These are phyloP conservation scores for Odontamblyopus rebecca DNA, from an alignment of 2,797 vertebrate species.

Conservation along the genomic window DNA sequence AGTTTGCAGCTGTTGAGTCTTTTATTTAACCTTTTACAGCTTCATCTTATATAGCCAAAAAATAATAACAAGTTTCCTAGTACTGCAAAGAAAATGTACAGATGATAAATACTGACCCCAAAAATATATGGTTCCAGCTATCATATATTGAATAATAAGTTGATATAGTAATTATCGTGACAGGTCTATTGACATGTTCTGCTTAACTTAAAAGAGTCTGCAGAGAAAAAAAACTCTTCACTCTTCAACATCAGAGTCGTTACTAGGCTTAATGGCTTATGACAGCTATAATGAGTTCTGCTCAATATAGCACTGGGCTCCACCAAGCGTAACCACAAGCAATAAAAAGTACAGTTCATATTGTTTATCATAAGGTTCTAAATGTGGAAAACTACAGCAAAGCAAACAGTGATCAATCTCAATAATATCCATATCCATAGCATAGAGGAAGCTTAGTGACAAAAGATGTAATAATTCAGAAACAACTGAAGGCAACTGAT, in stretches of 20 bases:
- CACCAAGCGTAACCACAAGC: slow-evolving; percentile 20
- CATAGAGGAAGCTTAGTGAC: neutral
- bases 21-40: too few species aligned
- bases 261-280: slow-evolving; percentile 46
- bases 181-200: neutral
- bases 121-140: too few species aligned
- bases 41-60: too few species aligned
- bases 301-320: slow-evolving; percentile 35
- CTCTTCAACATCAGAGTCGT: slow-evolving; percentile 23
- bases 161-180: too few species aligned
- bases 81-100: too few species aligned
- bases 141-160: too few species aligned
- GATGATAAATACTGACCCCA: too few species aligned
- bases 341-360: slow-evolving; percentile 22
- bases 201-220: neutral
- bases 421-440: neutral
- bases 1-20: too few species aligned
- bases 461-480: neutral
- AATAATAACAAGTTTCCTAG: too few species aligned
- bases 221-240: neutral
- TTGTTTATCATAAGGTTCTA: neutral
- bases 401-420: neutral
- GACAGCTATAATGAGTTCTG: slow-evolving; percentile 38
- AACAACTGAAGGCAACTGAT: neutral
- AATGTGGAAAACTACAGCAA: neutral